Evolutionary conservation across 2,113 vertebrate genomes (phyloP).

Genomic region (Nibea coibor): DNA sequence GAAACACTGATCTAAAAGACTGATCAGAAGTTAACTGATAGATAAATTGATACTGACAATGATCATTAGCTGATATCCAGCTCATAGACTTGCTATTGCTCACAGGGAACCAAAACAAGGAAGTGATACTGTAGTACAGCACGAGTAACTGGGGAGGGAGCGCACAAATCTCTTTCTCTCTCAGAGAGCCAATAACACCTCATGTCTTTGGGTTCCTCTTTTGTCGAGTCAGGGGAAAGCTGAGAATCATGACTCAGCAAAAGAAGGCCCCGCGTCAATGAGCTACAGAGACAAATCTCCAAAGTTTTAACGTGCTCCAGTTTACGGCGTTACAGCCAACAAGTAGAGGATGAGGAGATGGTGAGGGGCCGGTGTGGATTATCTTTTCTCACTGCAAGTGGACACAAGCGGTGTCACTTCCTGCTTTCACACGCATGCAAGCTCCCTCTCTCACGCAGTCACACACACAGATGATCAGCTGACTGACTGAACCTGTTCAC

Average conservation of each 20-base stretch:
- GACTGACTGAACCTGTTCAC: conserved; percentile 62
- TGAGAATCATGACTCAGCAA: neutral
- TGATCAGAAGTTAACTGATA: neutral
- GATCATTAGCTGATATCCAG: neutral
- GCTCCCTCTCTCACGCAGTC: neutral
- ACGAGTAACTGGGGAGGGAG: neutral
- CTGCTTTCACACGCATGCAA: neutral
- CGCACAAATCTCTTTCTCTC: neutral
- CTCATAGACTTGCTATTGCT: neutral
- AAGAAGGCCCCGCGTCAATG: too few species aligned
- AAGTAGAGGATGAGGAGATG: neutral
- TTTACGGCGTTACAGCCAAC: too few species aligned
- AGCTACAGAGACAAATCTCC: neutral
- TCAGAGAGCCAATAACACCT: neutral
- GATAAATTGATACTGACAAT: neutral
- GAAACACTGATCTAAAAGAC: too few species aligned
- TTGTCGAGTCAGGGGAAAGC: neutral
- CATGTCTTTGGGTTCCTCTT: neutral
- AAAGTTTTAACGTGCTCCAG: neutral
- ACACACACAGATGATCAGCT: neutral
- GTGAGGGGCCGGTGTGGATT: too few species aligned
- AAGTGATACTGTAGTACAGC: conserved; percentile 31
- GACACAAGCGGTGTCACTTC: neutral
- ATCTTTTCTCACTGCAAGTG: neutral
- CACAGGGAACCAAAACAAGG: conserved; percentile 53